A percentile compares a stretch with the other conserved stretches of the same genome.
Conservation (phyloP, 2,888 invertebrate genomes). For the Norana najaformis region DNA sequence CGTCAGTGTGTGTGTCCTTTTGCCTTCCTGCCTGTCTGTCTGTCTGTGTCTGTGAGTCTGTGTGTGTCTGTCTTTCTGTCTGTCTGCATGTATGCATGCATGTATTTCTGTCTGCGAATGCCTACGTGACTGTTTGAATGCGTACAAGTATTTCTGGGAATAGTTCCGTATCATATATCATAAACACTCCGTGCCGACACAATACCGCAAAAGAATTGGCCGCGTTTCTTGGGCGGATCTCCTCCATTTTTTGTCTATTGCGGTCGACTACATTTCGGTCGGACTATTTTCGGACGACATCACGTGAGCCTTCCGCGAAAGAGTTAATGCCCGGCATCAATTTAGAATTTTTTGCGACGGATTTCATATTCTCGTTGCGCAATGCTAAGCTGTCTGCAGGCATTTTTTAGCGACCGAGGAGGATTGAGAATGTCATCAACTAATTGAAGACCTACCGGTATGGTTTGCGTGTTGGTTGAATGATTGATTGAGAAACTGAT, state of each 20-base stretch:
- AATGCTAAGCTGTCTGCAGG: neutral
- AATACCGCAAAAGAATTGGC: neutral
- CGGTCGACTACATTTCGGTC: neutral
- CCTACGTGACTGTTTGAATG: neutral
- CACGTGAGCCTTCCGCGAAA: neutral
- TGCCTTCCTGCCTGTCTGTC: neutral
- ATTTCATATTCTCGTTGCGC: neutral
- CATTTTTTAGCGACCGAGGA: neutral
- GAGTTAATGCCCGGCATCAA: neutral
- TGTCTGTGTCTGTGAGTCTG: no score
- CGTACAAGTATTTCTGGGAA: neutral
- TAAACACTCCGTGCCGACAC: neutral
- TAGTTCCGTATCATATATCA: neutral
- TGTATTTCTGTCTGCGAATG: no score
- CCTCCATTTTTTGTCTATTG: neutral
- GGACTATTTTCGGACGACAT: neutral
- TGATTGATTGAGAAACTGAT: constrained; percentile 13
- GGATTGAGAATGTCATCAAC: constrained; percentile 1
- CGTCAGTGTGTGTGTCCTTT: neutral
- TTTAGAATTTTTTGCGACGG: neutral
- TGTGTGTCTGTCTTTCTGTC: neutral
- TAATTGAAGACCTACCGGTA: neutral
- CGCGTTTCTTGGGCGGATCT: neutral
- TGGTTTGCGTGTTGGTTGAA: neutral
- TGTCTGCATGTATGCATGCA: no score